Percentiles rank a stretch among this genome's conserved stretches.
phyloP scores from a whole-genome alignment of 2,888 invertebrate genomes.

The Drosophila eohydei region DNA sequence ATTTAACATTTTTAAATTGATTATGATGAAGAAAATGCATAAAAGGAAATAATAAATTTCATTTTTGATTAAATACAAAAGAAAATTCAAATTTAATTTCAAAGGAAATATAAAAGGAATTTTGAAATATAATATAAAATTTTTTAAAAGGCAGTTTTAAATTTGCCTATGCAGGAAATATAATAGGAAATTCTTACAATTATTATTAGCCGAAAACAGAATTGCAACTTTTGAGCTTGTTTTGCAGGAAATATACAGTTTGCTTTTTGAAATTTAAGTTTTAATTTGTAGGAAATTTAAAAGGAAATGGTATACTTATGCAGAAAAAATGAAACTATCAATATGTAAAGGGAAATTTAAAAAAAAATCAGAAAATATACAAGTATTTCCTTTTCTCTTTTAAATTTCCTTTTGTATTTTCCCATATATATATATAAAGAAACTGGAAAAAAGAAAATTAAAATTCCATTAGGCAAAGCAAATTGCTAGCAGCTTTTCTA shows the following conservation, averaged over 20 bases:
- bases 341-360: background rate
- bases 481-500: conserved; percentile 52
- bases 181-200: too few species aligned
- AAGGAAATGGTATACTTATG: too few species aligned
- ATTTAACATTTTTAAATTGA: too few species aligned
- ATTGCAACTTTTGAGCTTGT: too few species aligned
- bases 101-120: too few species aligned
- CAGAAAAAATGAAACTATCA: too few species aligned
- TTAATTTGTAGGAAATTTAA: too few species aligned
- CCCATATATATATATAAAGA: background rate
- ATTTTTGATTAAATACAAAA: background rate
- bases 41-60: background rate
- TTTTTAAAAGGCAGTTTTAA: background rate
- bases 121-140: background rate
- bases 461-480: conserved; percentile 25
- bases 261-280: too few species aligned
- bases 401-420: background rate
- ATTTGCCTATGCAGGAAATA: too few species aligned
- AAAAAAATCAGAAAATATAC: background rate
- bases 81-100: background rate
- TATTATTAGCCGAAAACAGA: too few species aligned
- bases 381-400: background rate
- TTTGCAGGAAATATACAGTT: too few species aligned
- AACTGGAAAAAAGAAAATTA: background rate
- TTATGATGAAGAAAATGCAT: too few species aligned